Base-by-base conservation (phyloP, 2,797 vertebrate genomes). In the Ceryle rudis region DNA sequence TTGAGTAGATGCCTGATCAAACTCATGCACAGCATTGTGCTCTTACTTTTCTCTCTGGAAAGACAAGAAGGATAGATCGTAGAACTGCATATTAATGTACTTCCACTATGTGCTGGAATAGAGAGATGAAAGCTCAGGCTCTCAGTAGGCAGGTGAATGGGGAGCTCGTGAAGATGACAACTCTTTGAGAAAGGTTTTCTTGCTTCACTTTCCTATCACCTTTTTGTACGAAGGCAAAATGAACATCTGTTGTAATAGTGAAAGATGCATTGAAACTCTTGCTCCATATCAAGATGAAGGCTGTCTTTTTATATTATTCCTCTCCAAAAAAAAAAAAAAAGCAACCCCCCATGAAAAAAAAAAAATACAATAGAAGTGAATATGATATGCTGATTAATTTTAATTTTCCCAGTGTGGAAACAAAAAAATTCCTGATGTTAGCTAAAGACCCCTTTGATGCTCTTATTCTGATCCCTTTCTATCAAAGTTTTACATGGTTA, bases 21-120 rank as follows among this genome's bases (percentile, higher is more conserved):
- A 92, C 19, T 18, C 37, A 7, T 52, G 42, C 33, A 33, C 47
- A 46, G 22, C 60, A 72, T 61, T 4, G 1, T 71, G 39, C 35
- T 89, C 21, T 86, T 80, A 46, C 47, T 66, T 80, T 66, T 81
- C 78, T 86, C 72, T 95, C 83, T 77, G 73, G n/a, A 88, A 96
- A 95, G 42, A 18, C 55, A 86, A 67, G 72, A 94, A 33, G 22
- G 66, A 35, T 57, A 67, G 62, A 19, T 9, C 54, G 17, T 64
- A 82, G 75, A 78, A 46, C 44, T 78, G 72, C 46, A 69, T 93
- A 26, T 82, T 92, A 90, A 95, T 87, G 23, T 74, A 35, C 14
- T 81, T 85, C 5, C 28, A 29, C 29, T 60, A 2, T 65, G 23
- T 54, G 35, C 18, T 73, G 47, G 13, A 81, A 47, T 8, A 86